Evolutionary conservation across 1,140 invertebrate genomes (phyloP).

Genomic region (Ptiloglossa arizonensis): DNA sequence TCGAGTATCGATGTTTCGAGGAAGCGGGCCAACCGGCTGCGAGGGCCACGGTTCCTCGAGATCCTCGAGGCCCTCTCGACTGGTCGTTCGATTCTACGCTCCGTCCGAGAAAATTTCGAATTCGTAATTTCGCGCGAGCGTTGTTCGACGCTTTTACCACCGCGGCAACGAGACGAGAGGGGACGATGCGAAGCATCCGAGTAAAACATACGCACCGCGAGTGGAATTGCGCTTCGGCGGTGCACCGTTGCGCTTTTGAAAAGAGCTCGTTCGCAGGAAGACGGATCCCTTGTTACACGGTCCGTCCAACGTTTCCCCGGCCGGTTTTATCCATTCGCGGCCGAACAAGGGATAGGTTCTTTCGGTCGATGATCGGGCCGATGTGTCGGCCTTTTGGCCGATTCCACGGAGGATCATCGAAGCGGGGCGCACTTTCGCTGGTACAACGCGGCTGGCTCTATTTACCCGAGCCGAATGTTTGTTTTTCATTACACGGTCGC

Average conservation of each 20-base stretch:
- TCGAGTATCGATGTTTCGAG: conserved; percentile 38
- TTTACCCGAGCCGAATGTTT: conserved; percentile 33
- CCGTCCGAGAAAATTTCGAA: neutral
- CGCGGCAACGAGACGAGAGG: no score
- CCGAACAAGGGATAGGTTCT: neutral
- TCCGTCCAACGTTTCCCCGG: neutral
- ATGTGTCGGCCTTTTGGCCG: conserved; percentile 13
- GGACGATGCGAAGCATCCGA: no score
- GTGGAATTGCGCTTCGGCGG: no score
- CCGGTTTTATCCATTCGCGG: no score
- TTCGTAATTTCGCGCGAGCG: neutral
- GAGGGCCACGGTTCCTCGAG: neutral
- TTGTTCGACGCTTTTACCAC: no score
- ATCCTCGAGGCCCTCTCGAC: neutral
- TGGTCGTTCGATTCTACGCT: neutral
- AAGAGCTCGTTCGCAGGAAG: no score
- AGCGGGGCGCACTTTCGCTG: neutral
- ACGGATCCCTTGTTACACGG: no score
- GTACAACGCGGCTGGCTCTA: conserved; percentile 12
- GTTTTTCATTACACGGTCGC: conserved; percentile 43
- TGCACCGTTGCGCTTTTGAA: no score
- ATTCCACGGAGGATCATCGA: conserved; percentile 17
- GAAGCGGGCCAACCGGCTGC: neutral
- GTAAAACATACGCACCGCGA: no score
- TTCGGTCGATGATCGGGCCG: neutral